Evolutionary conservation across 2,888 invertebrate species (phyloP).

Genomic region (Drosophila putrida): DNA sequence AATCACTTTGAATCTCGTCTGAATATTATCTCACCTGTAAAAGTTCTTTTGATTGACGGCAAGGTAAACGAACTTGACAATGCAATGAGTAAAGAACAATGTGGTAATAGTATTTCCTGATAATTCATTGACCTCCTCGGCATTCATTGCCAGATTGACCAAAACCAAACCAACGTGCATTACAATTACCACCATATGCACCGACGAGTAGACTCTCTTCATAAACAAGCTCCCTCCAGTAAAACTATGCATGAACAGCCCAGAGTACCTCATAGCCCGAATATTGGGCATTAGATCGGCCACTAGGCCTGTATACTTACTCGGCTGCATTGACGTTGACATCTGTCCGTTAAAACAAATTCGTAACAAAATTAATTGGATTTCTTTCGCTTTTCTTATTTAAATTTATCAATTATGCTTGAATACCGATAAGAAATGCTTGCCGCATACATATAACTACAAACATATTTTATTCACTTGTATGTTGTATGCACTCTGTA

Average conservation of each 20-base stretch:
- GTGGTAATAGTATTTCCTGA: constrained; percentile 93
- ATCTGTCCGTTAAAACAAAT: constrained; percentile 22
- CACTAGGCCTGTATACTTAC: constrained; percentile 89
- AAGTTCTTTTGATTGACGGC: constrained; percentile 90
- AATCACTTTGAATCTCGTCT: no score
- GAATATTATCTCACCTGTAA: constrained; percentile 87
- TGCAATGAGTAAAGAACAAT: constrained; percentile 91
- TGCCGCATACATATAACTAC: constrained; percentile 4
- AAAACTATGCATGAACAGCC: constrained; percentile 93
- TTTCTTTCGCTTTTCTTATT: constrained; percentile 7
- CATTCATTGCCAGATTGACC: constrained; percentile 90
- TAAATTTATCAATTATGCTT: constrained; percentile 21
- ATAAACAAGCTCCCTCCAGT: constrained; percentile 88
- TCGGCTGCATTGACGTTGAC: constrained; percentile 77
- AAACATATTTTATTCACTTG: constrained; percentile 42
- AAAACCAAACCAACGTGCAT: constrained; percentile 88
- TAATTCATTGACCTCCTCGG: constrained; percentile 91
- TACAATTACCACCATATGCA: constrained; percentile 88
- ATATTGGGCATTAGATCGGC: constrained; percentile 94
- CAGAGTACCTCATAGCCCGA: constrained; percentile 90
- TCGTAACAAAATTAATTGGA: constrained; percentile 24
- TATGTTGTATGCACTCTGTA: no score
- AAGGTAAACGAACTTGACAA: constrained; percentile 91
- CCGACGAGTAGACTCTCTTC: constrained; percentile 87
- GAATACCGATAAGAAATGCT: neutral